Conservation (phyloP, 2,888 invertebrate genomes). For the Troides oblongomaculatus region DNA sequence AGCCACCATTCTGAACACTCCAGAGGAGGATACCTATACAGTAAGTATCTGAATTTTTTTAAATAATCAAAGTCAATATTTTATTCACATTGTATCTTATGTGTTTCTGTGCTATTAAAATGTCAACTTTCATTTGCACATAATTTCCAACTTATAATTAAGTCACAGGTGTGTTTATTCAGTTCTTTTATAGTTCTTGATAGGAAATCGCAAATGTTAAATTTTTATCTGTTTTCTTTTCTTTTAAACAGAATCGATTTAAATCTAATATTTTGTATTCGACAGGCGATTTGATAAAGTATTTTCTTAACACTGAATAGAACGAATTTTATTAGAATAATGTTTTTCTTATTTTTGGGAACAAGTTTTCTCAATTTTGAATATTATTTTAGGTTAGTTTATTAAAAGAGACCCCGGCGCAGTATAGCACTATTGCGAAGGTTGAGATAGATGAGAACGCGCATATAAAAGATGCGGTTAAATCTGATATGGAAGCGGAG, state of each 20-base stretch:
- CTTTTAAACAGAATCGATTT: too few species aligned
- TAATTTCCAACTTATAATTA: too few species aligned
- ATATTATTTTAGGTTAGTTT: slow-evolving; percentile 33
- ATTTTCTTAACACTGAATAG: not conserved
- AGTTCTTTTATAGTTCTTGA: too few species aligned
- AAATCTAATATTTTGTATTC: too few species aligned
- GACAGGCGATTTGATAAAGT: not conserved
- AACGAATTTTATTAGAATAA: not conserved
- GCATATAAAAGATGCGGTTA: slow-evolving; percentile 7
- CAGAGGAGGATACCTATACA: slow-evolving; percentile 45
- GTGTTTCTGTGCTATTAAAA: too few species aligned
- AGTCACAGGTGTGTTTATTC: too few species aligned
- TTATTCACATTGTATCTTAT: too few species aligned
- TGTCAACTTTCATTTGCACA: too few species aligned
- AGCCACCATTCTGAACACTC: slow-evolving; percentile 13
- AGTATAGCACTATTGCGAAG: slow-evolving; percentile 5
- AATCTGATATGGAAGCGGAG: slow-evolving; percentile 16
- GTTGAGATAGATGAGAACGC: slow-evolving; percentile 6
- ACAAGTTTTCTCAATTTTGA: not conserved
- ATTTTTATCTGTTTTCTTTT: too few species aligned
- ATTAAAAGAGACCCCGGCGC: slow-evolving; percentile 23
- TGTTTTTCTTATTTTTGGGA: not conserved
- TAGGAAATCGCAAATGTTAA: too few species aligned
- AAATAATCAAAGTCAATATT: not conserved
- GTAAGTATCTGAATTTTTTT: slow-evolving; percentile 38